Evolutionary conservation across 2,797 vertebrate species (phyloP), one percentile per base, ranked within the genome.

Genomic region (Malacoctenus gilli): DNA sequence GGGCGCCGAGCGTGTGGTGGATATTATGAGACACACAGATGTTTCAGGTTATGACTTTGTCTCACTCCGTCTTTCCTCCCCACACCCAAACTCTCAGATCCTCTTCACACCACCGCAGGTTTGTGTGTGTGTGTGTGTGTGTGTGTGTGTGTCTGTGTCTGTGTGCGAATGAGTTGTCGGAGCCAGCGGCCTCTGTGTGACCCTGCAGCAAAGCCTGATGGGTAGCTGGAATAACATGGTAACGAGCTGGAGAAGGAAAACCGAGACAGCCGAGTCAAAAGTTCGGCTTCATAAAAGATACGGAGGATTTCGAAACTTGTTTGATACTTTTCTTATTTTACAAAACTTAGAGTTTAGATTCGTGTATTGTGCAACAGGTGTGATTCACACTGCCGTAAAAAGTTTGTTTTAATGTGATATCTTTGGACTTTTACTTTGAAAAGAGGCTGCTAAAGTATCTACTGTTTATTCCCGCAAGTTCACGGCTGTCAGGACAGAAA

Each of bases 11-110:
- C 57, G 48, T 54, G 51, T 37, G 32, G 13, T 55, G 48, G 57
- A 88, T 91, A 91, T 93, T 94, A 91, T 93, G 88, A 91, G 89
- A 83, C 77, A 89, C 90, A 85, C 95, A 98, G 93, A 92, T 98
- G 96, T 91, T 96, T 96, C 91, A 82, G 76, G 92, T 98, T 98
- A 95, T 35, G 76, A 80, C 88, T 82, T 91, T 92, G 89, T 92
- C 89, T 92, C 92, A 89, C 88, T 89, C 90, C 59, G n/a, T 68
- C 91, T 91, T 91, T 91, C 89, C 35, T 67, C 72, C 74, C 63
- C 75, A 72, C 79, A 72, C 90, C 79, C 71, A 74, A 79, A 93
- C 89, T 92, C 91, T 84, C 57, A 93, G 94, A 93, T 91, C 91
- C 92, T 93, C 92, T 91, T 94, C 89, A 73, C 57, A 76, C 59